Base-by-base conservation (phyloP, 1,140 invertebrate species). In the Diprion similis region DNA sequence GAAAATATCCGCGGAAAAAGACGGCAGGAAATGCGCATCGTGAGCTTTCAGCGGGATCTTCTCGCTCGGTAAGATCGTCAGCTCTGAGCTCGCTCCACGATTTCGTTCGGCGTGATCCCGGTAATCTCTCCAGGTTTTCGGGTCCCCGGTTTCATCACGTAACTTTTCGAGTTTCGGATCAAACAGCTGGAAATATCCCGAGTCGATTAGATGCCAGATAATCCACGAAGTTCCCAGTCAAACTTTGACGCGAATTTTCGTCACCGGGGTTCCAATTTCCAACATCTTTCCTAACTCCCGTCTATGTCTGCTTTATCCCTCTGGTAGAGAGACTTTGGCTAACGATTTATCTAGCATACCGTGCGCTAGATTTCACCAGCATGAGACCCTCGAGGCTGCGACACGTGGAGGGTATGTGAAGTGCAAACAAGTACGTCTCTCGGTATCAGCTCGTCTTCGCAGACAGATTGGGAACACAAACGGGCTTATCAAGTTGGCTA, bases 131-230 rank as follows among this genome's bases (percentile, higher is more conserved):
- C 9, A 59, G 51, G n/a, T 59, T 37, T 17, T 17, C 51, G n/a
- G 24, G 51, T 8, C 51, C 51, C 51, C 11, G 51, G 51, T 59
- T 59, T 59, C 51, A 59, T 59, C 51, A 17, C 11, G n/a, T 13
- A 59, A 59, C 51, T 59, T 59, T 59, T 17, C n/a, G 11, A 59
- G n/a, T 17, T 59, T 59, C 51, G 51, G 51, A 59, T 59, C 51
- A 59, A 59, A 59, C 51, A 59, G 51, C 51, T 59, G 51, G 51
- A 59, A 59, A 59, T 59, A 59, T 59, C 51, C 51, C 11, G n/a
- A 17, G 51, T 59, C n/a, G 51, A 11, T 59, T 17, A 59, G 51
- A 59, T 59, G 11, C 11, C n/a, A 59, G 51, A 59, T 59, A 59
- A 59, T 59, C 51, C 51, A 8, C 7, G 51, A 59, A 59, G n/a